Evolutionary conservation across 2,113 vertebrate genomes (phyloP).

Genomic region (Colinus virginianus): DNA sequence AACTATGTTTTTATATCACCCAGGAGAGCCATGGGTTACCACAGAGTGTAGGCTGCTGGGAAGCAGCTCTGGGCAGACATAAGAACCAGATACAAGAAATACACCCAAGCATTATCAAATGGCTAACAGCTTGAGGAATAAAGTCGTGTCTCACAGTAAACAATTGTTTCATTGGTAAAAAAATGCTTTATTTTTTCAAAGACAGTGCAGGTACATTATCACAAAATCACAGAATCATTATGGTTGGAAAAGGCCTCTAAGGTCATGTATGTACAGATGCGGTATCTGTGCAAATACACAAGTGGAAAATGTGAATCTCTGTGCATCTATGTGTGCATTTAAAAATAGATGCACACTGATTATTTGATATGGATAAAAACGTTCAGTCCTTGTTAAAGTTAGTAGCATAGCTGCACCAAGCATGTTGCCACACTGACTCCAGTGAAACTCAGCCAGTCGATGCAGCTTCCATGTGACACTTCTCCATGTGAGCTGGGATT

Average conservation of each 20-base stretch:
- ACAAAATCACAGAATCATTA: too few species aligned
- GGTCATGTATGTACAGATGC: neutral
- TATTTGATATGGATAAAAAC: neutral
- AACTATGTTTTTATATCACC: neutral
- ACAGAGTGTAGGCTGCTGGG: neutral
- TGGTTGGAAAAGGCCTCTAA: too few species aligned
- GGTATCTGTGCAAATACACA: neutral
- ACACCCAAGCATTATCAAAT: neutral
- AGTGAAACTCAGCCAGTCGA: neutral
- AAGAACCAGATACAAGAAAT: neutral
- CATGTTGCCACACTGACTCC: neutral
- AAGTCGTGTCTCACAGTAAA: neutral
- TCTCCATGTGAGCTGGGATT: neutral
- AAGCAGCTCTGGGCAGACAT: neutral
- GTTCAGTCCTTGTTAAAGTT: neutral
- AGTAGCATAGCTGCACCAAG: neutral
- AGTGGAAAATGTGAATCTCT: neutral
- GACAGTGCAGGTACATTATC: neutral
- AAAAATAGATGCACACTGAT: neutral
- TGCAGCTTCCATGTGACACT: rapidly evolving
- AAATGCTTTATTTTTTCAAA: neutral
- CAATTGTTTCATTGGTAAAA: neutral
- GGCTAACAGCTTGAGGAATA: neutral
- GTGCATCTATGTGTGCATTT: neutral
- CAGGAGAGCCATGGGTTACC: neutral